Conservation (phyloP, 2,888 invertebrate species). For the Drosophila melanosoma region DNA sequence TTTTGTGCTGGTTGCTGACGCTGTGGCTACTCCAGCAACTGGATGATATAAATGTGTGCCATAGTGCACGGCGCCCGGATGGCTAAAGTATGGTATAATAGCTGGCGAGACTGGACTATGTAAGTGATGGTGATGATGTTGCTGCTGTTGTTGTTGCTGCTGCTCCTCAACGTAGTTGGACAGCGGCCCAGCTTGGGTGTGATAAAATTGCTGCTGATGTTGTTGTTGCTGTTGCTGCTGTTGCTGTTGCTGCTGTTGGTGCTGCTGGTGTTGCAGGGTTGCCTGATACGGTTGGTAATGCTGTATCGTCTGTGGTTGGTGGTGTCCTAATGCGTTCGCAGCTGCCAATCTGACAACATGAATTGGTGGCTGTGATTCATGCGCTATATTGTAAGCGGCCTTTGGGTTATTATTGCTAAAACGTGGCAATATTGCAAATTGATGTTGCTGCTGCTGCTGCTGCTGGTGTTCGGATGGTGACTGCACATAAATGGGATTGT, state of each 20-base stretch:
- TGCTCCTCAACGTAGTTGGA: constrained; percentile 47
- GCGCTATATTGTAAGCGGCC: constrained; percentile 64
- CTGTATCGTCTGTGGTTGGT: constrained; percentile 57
- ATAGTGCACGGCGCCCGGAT: constrained; percentile 81
- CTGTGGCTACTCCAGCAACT: constrained; percentile 48
- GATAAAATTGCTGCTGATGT: constrained; percentile 36
- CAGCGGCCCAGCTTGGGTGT: constrained; percentile 29
- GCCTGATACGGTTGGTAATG: constrained; percentile 62
- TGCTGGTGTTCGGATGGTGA: constrained; percentile 65
- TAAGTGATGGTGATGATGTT: constrained; percentile 38
- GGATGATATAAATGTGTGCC: constrained; percentile 82
- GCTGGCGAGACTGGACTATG: constrained; percentile 51
- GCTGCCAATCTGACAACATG: constrained; percentile 76
- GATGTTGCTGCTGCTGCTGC: constrained; percentile 65
- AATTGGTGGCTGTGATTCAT: constrained; percentile 70
- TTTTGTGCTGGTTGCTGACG: constrained; percentile 29
- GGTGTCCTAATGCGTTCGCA: constrained; percentile 56
- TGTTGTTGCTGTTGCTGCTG: constrained; percentile 34
- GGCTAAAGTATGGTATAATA: constrained; percentile 75
- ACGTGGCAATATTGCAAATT: constrained; percentile 74
- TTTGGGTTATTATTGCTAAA: constrained; percentile 76
- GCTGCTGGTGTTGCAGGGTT: constrained; percentile 46
- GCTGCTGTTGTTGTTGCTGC: constrained; percentile 37
- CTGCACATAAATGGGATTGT: constrained; percentile 78
- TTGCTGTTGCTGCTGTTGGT: constrained; percentile 32